These are phyloP conservation scores for Xestia xanthographa DNA, from an alignment of 2,888 invertebrate genomes.

Conservation along the genomic window DNA sequence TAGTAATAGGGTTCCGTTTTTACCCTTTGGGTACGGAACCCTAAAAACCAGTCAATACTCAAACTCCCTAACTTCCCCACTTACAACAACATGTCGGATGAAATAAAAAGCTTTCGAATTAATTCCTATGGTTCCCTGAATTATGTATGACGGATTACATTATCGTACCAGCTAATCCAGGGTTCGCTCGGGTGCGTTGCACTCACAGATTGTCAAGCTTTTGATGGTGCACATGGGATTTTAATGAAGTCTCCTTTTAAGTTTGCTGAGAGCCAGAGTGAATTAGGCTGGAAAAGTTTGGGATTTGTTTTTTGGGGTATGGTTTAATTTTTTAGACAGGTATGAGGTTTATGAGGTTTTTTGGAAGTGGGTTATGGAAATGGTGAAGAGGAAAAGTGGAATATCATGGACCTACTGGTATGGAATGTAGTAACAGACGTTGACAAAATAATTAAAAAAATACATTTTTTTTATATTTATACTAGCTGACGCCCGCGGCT, in stretches of 20 bases:
- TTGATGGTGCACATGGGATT: slow-evolving; percentile 53
- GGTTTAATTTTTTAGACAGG: neutral
- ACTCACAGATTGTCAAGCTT: slow-evolving; percentile 61
- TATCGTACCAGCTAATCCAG: slow-evolving; percentile 73
- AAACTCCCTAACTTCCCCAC: neutral
- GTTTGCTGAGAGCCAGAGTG: slow-evolving; percentile 41
- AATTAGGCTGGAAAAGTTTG: slow-evolving; percentile 40
- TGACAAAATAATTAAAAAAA: too few species aligned
- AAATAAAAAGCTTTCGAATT: slow-evolving; percentile 77
- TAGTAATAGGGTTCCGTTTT: too few species aligned
- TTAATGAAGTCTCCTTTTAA: slow-evolving; percentile 51
- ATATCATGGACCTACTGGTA: too few species aligned
- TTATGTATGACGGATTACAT: slow-evolving; percentile 79
- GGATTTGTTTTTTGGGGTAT: neutral
- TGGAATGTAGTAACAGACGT: too few species aligned
- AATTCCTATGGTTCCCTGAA: slow-evolving; percentile 77
- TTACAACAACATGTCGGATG: slow-evolving; percentile 55
- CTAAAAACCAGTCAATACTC: slow-evolving; percentile 9
- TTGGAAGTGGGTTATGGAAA: neutral
- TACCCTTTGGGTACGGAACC: too few species aligned
- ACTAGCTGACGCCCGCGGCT: too few species aligned
- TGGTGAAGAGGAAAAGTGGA: neutral
- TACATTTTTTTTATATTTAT: too few species aligned
- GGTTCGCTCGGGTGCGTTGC: slow-evolving; percentile 63
- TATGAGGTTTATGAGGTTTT: neutral